Percentiles rank a stretch among this genome's conserved stretches.
Conservation (phyloP, 2,113 vertebrate genomes). For the Oceanodroma tethys region DNA sequence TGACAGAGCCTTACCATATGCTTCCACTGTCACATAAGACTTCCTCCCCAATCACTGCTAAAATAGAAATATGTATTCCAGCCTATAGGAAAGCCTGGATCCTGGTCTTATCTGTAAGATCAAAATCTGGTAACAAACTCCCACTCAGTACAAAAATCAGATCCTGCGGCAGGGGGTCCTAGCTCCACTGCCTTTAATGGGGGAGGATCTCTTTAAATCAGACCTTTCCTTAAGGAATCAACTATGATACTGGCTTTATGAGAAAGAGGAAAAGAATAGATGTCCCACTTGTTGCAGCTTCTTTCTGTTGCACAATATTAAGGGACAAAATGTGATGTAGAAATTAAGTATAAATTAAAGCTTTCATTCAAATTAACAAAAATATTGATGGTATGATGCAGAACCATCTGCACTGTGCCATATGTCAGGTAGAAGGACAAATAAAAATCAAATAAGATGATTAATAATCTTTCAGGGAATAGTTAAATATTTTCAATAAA, state of each 20-base stretch:
- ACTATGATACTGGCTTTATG: not conserved
- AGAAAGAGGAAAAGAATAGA: not conserved
- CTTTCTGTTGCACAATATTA: not conserved
- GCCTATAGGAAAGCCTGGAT: not conserved
- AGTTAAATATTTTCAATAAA: not conserved
- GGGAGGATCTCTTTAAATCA: not conserved
- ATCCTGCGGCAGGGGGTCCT: not conserved
- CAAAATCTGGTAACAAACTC: not conserved
- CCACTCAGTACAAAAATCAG: not conserved
- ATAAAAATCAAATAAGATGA: not conserved
- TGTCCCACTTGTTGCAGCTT: not conserved
- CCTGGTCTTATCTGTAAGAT: not conserved
- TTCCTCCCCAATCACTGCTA: not conserved
- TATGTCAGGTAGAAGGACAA: slow-evolving; percentile 28
- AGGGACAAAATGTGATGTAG: not conserved
- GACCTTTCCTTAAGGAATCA: not conserved
- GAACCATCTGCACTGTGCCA: slow-evolving; percentile 21
- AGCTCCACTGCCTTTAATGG: not conserved
- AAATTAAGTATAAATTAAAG: slow-evolving; percentile 22
- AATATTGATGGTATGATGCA: not conserved
- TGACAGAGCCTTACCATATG: not conserved
- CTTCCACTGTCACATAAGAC: not conserved
- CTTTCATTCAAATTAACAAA: slow-evolving; percentile 17
- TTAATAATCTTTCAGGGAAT: slow-evolving; percentile 22
- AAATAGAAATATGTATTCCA: not conserved